Base-by-base conservation (phyloP, 2,113 vertebrate genomes). In the Leucosticte australis region DNA sequence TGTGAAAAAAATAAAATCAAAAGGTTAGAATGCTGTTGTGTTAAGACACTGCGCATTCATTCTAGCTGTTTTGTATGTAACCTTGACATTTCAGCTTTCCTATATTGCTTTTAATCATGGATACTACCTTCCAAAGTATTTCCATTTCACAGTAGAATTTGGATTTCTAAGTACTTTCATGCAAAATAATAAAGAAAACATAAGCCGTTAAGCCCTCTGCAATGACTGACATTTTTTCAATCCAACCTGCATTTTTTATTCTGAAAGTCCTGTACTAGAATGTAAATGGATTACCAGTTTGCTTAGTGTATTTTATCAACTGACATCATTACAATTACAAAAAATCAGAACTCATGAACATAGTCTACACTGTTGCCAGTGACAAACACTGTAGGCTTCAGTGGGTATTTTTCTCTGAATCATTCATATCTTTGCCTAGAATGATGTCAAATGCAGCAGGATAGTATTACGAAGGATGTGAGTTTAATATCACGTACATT, bases 131-230 rank as follows among this genome's bases (percentile, higher is more conserved):
- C 30, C 47, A 73, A 90, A 91, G 42, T 74, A 85, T 78, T 96
- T 95, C 69, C 31, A 97, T 96, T 96, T 96, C 93, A 69, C 22
- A 41, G 80, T 76, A 88, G 57, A 79, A 90, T 97, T 96, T 95
- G 78, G 74, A 94, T 96, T 97, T 97, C 95, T 84, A 87, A 95
- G 93, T 94, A 95, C 93, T 97, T 96, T 94, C 67, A 90, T 94
- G 56, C 37, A 88, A 95, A 94, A 96, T 37, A 96, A 94, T 83
- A 82, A 96, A 95, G 80, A 95, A 95, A 87, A 60, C 56, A 83
- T 95, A 97, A 97, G 93, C 96, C 83, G 88, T 97, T 97, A 97
- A 97, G 96, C 95, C 78, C 75, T 92, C 80, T 84, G 70, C 65
- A 87, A 92, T 79, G 91, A 96, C 68, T 96, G 91, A 81, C 89